Conservation (phyloP, 2,797 vertebrate species). For the Sebastes nivosus region DNA sequence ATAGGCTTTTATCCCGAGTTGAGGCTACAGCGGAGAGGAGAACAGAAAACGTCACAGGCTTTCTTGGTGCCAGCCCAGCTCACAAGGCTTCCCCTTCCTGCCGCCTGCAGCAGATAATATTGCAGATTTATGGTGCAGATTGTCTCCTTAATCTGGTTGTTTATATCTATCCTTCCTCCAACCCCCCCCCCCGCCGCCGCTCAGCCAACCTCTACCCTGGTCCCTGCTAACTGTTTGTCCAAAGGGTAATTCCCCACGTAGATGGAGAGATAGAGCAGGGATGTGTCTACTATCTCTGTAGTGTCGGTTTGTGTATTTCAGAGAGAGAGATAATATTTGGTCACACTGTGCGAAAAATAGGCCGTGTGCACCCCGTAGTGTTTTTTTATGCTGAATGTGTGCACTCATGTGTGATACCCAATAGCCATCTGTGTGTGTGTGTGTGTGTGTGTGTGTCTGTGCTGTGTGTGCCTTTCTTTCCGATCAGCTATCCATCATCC, state of each 20-base stretch:
- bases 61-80: slow-evolving; percentile 17
- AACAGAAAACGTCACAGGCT: slow-evolving; percentile 29
- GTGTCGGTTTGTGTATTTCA: slow-evolving; percentile 15
- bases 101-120: slow-evolving; percentile 56
- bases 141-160: slow-evolving; percentile 60
- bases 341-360: slow-evolving; percentile 13
- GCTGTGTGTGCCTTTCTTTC: slow-evolving; percentile 11
- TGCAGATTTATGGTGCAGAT: slow-evolving; percentile 67
- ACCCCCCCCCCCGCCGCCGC: background rate
- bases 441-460: slow-evolving; percentile 4
- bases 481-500: slow-evolving; percentile 41
- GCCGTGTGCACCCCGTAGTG: background rate
- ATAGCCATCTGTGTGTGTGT: slow-evolving; percentile 17
- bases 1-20: slow-evolving; percentile 53
- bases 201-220: slow-evolving; percentile 16
- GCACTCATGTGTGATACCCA: slow-evolving; percentile 33
- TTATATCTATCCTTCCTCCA: slow-evolving; percentile 47
- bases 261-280: background rate
- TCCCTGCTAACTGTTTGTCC: slow-evolving; percentile 31
- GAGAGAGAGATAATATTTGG: slow-evolving; percentile 31
- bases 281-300: slow-evolving; percentile 6
- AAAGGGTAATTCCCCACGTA: slow-evolving; percentile 21
- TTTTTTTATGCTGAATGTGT: slow-evolving; percentile 42
- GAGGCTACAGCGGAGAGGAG: slow-evolving; percentile 20
- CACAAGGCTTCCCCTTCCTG: slow-evolving; percentile 29